Percentiles rank a stretch among this genome's conserved stretches.
phyloP scores from a whole-genome alignment of 2,113 vertebrate species.

The Neogale vison region DNA sequence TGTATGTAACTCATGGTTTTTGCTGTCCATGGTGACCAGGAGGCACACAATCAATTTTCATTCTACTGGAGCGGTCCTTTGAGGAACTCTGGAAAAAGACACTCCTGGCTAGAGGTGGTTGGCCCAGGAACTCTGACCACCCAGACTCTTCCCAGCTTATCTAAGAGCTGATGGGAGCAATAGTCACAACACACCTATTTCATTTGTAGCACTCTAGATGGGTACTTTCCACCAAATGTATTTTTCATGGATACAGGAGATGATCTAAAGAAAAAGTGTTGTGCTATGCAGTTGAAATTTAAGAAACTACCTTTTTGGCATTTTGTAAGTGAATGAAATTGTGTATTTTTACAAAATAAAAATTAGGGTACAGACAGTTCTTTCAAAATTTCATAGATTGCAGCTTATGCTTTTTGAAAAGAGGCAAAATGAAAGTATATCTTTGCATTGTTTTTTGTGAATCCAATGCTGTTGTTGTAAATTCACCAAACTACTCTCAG shows the following conservation, averaged over 20 bases:
- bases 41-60: not conserved
- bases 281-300: not conserved
- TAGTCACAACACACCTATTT: not conserved
- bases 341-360: not conserved
- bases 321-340: not conserved
- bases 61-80: not conserved
- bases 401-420: not conserved
- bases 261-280: not conserved
- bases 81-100: not conserved
- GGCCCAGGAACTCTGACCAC: not conserved
- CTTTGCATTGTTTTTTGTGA: not conserved
- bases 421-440: not conserved
- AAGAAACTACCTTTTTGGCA: not conserved
- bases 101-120: not conserved
- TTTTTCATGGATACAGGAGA: not conserved
- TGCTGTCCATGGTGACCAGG: not conserved
- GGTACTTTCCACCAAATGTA: not conserved
- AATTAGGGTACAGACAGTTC: not conserved
- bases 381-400: not conserved
- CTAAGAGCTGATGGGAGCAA: not conserved
- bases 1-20: not conserved
- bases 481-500: not conserved
- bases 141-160: not conserved
- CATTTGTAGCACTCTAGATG: not conserved
- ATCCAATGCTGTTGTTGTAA: not conserved